Conservation (phyloP, 2,797 vertebrate genomes). For the Chloroceryle inda region DNA sequence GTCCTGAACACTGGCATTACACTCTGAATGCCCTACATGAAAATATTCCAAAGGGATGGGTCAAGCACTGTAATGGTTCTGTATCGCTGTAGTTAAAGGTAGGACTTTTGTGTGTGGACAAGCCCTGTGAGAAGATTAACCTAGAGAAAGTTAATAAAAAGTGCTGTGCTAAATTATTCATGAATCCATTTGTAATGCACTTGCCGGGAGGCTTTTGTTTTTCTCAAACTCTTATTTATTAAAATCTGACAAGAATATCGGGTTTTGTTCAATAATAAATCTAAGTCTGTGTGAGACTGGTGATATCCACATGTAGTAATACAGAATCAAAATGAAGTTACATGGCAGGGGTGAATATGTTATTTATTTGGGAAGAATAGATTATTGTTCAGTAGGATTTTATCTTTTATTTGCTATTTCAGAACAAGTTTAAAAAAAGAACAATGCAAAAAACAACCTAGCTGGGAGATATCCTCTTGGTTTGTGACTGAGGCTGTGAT, state of each 20-base stretch:
- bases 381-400: constrained; percentile 50
- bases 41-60: not conserved
- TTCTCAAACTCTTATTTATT: constrained; percentile 67
- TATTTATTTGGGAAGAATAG: constrained; percentile 51
- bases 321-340: constrained; percentile 56
- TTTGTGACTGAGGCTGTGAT: not conserved
- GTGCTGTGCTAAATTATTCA: constrained; percentile 54
- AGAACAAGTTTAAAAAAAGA: not conserved
- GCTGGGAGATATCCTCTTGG: not conserved
- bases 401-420: constrained; percentile 4
- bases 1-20: not conserved
- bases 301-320: constrained; percentile 47
- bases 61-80: not conserved
- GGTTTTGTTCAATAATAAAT: constrained; percentile 60
- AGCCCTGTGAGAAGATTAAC: constrained; percentile 35
- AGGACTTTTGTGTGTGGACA: not conserved
- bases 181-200: constrained; percentile 39
- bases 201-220: constrained; percentile 61
- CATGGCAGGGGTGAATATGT: not conserved
- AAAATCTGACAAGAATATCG: constrained; percentile 68
- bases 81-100: not conserved
- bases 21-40: not conserved
- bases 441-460: not conserved
- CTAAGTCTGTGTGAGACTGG: not conserved
- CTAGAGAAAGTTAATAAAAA: constrained; percentile 61